These are phyloP conservation scores for Pogonomyrmex californicus DNA, from an alignment of 1,140 invertebrate genomes.

Conservation along the genomic window DNA sequence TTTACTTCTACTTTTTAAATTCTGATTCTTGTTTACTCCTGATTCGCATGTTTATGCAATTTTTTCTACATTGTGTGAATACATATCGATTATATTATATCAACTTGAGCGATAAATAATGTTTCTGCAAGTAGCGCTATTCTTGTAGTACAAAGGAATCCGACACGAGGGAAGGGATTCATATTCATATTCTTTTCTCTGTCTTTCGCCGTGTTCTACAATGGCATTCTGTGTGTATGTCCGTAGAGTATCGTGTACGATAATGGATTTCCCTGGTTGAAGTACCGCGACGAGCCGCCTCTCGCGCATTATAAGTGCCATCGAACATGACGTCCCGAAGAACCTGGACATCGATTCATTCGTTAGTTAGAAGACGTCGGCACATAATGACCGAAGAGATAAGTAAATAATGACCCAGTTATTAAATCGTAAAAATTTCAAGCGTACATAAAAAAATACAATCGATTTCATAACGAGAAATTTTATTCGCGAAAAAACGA, in stretches of 20 bases:
- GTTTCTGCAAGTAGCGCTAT: background rate
- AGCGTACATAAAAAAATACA: background rate
- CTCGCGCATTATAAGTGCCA: conserved; percentile 50
- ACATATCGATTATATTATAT: background rate
- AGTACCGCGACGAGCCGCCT: conserved; percentile 23
- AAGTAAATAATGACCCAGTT: conserved; percentile 54
- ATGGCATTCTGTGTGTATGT: background rate
- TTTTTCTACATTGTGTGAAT: background rate
- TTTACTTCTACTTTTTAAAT: background rate
- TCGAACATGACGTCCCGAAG: conserved; percentile 39
- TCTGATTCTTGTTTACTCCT: too few relatives aligned
- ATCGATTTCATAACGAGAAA: background rate
- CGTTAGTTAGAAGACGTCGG: conserved; percentile 31
- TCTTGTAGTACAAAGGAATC: conserved; percentile 35
- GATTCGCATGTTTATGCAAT: conserved; percentile 15
- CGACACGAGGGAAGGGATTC: background rate
- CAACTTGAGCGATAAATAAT: conserved; percentile 10
- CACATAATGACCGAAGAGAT: conserved; percentile 24
- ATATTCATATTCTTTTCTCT: conserved; percentile 41
- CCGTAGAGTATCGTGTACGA: conserved; percentile 21
- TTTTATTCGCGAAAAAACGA: background rate
- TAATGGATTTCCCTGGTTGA: conserved; percentile 59
- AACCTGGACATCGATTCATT: conserved; percentile 31
- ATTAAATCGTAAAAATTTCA: conserved; percentile 27
- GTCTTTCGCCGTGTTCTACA: conserved; percentile 15